Base-by-base conservation (phyloP, 2,888 invertebrate species). In the Flexamia atlantica region DNA sequence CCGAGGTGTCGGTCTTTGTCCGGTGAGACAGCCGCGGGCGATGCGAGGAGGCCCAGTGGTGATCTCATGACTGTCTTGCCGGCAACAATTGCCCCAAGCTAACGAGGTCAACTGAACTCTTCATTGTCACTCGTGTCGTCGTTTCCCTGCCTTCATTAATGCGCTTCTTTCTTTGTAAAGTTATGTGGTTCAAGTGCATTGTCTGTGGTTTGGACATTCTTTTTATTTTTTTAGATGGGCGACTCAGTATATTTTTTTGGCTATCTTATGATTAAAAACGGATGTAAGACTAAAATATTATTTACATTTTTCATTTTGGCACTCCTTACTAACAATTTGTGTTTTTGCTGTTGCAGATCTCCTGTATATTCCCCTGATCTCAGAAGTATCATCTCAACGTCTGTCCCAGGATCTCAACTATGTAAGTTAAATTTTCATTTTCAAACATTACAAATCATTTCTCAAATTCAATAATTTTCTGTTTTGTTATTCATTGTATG, bases 291-390 rank as follows among this genome's bases (percentile, higher is more conserved):
- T n/a, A n/a, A n/a, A n/a, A n/a, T n/a, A n/a, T n/a, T n/a, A n/a
- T n/a, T n/a, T n/a, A n/a, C n/a, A n/a, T n/a, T n/a, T n/a, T n/a
- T n/a, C n/a, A n/a, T n/a, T n/a, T n/a, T n/a, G n/a, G n/a, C n/a
- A n/a, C n/a, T n/a, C n/a, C n/a, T n/a, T n/a, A n/a, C n/a, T n/a
- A 53, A n/a, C 53, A 76, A 79, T 53, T 60, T 64, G 68, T 40
- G 42, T 79, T 83, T 74, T 17, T 53, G 50, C 40, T 83, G 74
- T 83, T 83, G 7, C 82, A 83, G 82, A 74, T 74, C 40, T 83
- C 74, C 70, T 83, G 82, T 83, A 40, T 32, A 83, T 40, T 57
- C 40, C 53, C 40, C 72, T 83, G 82, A 83, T 83, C 82, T 83
- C 82, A 83, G 57, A 82, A 30, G 72, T 23, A 3, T 74, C 74